phyloP scores from a whole-genome alignment of 2,888 invertebrate genomes.

The Rugalucina vietnamica region DNA sequence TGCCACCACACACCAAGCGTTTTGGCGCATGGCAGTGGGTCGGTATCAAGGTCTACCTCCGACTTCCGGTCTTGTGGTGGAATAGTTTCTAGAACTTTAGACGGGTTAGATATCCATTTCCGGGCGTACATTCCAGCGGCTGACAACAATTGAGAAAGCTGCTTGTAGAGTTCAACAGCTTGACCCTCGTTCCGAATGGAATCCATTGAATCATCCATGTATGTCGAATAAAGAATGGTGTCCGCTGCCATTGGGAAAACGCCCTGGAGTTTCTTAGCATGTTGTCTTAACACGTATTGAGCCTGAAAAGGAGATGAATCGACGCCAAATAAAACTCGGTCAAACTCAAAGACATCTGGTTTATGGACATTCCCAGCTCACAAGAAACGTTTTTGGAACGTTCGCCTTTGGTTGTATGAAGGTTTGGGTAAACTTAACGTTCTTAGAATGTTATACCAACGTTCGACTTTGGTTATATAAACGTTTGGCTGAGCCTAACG shows the following conservation, averaged over 20 bases:
- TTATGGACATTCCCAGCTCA: too few relatives aligned
- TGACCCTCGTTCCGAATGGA: constrained; percentile 30
- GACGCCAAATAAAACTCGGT: constrained; percentile 48
- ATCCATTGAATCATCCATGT: constrained; percentile 44
- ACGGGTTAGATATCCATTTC: constrained; percentile 54
- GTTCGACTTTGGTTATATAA: too few relatives aligned
- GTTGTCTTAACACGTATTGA: constrained; percentile 45
- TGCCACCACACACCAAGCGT: constrained; percentile 19
- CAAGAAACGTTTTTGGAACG: too few relatives aligned
- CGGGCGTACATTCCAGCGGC: constrained; percentile 45
- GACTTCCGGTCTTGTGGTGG: constrained; percentile 37
- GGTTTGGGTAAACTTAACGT: too few relatives aligned
- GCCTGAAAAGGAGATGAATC: constrained; percentile 56
- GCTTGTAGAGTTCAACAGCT: constrained; percentile 46
- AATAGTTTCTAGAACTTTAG: constrained; percentile 39
- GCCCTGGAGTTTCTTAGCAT: constrained; percentile 28
- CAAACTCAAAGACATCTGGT: constrained; percentile 47
- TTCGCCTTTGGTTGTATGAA: too few relatives aligned
- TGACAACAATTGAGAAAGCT: constrained; percentile 36
- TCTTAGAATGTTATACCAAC: too few relatives aligned
- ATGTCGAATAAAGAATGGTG: constrained; percentile 28
- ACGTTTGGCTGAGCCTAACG: too few relatives aligned
- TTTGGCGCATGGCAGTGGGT: constrained; percentile 7
- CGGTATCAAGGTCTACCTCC: neutral
- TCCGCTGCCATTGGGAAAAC: constrained; percentile 51